Conservation (phyloP, 2,113 vertebrate species). For the Pluvianellus socialis region DNA sequence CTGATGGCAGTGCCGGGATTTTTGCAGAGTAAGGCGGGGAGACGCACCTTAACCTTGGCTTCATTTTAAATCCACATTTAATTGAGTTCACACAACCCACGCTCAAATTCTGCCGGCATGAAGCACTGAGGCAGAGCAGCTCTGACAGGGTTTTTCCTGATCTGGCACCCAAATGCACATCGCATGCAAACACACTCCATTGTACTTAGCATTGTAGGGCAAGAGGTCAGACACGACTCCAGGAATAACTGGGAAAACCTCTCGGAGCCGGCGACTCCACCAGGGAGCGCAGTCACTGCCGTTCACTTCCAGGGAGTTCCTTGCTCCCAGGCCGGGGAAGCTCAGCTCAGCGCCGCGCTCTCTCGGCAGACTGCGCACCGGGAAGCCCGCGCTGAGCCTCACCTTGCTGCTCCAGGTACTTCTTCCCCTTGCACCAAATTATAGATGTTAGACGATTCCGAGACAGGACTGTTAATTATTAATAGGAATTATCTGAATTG, state of each 20-base stretch:
- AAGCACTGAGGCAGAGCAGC: neutral
- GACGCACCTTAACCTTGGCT: neutral
- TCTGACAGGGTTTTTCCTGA: neutral
- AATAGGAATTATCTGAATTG: conserved; percentile 75
- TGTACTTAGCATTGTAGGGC: fast-evolving
- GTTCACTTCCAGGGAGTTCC: neutral
- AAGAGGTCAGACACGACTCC: neutral
- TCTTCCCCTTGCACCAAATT: conserved; percentile 48
- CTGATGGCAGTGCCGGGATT: fast-evolving
- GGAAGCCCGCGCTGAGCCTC: neutral
- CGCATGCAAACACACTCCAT: fast-evolving
- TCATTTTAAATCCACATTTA: fast-evolving
- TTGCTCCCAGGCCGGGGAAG: neutral
- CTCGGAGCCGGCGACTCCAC: fast-evolving
- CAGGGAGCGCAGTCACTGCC: fast-evolving
- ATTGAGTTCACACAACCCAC: fast-evolving
- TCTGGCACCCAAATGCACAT: neutral
- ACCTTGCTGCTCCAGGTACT: neutral
- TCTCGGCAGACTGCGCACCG: neutral
- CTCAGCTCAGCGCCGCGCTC: neutral
- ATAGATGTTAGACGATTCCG: conserved; percentile 41
- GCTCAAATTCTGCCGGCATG: neutral
- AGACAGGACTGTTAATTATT: conserved; percentile 74
- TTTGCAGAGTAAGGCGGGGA: neutral
- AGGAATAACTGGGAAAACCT: neutral